These are phyloP conservation scores for Muscidifurax raptorellus DNA, from an alignment of 1,140 invertebrate species.

Conservation along the genomic window DNA sequence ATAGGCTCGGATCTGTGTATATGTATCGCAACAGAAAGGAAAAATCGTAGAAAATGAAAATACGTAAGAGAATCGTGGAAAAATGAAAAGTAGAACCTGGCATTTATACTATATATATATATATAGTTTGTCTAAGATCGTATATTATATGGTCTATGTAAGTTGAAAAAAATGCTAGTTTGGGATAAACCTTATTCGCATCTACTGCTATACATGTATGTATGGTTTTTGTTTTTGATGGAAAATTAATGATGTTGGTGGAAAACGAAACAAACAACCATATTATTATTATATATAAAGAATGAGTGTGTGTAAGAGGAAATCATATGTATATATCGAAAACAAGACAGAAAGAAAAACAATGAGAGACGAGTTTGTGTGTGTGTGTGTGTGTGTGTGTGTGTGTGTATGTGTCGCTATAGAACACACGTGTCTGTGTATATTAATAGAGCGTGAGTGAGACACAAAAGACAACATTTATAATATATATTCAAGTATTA, in stretches of 20 bases:
- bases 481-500: neutral
- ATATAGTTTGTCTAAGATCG: too few relatives aligned
- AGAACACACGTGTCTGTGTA: conserved; percentile 26
- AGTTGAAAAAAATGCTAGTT: neutral
- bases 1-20: too few relatives aligned
- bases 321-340: neutral
- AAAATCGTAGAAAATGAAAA: neutral
- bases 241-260: neutral
- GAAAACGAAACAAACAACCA: neutral
- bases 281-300: too few relatives aligned
- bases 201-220: neutral
- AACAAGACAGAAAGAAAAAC: neutral
- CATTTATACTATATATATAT: neutral
- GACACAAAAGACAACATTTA: conserved; percentile 52
- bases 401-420: conserved; percentile 21
- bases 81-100: neutral
- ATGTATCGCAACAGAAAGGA: neutral
- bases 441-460: conserved; percentile 42
- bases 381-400: neutral
- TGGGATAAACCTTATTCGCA: neutral
- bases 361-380: neutral
- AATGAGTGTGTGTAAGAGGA: neutral
- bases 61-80: too few relatives aligned
- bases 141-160: neutral
- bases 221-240: neutral